Evolutionary conservation across 2,113 vertebrate genomes (phyloP), one percentile per base, ranked within the genome.

Genomic region (Dicaeum eximium): DNA sequence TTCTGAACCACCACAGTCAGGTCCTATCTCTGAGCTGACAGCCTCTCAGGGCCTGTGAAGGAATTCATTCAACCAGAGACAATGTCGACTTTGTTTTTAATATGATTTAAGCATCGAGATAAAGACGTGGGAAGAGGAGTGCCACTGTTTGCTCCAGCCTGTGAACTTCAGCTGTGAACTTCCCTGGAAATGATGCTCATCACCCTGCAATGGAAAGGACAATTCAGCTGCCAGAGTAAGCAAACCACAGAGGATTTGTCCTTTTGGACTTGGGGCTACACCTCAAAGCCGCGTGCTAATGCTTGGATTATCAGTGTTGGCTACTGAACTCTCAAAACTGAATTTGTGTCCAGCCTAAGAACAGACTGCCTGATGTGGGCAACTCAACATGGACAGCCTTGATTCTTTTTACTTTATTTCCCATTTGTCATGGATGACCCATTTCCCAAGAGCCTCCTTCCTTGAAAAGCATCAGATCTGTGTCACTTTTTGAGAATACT

Each of bases 341-440:
- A 31, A 9, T 28, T 28, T 44, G 65, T 75, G 48, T 7, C 47
- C 71, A 33, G 42, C 3, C 78, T 25, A 6, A 30, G 10, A 6
- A 50, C 0, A 45, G 38, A 21, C 10, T 40, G 44, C 7, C 27
- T 44, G n/a, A 18, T 60, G 37, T 8, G 51, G 33, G 24, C 58
- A 38, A 10, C 47, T 42, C 64, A 50, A 3, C 13, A 3, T 0
- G 2, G 4, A 21, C 27, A 35, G 57, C 7, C 19, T 78, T 4
- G 6, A 8, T 7, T 61, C 5, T 18, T 53, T 16, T 9, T 18
- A 25, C 23, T 56, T 50, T 15, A 24, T 42, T 80, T 84, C 60
- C 56, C 27, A 35, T 7, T 57, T 60, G 7, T 7, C 48, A 38
- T 8, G 44, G 53, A 6, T 75, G 33, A 38, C 6, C 24, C 3